Percentiles rank a stretch among this genome's conserved stretches.
Evolutionary conservation across 2,888 invertebrate species (phyloP).

Genomic region (Dinocampus coccinellae): DNA sequence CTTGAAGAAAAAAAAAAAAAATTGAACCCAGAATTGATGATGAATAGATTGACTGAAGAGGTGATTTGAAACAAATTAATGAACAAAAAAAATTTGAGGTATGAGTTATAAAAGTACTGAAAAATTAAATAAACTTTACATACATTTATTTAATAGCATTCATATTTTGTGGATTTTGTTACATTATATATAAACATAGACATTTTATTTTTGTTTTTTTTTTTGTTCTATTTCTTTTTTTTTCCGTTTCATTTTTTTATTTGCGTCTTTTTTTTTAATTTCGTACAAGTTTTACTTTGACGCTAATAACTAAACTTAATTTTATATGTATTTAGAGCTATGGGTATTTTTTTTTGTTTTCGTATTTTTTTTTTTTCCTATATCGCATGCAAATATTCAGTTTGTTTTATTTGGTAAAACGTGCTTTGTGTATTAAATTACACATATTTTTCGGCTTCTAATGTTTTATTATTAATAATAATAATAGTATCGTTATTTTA

Average conservation of each 20-base stretch:
- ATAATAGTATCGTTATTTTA: no score
- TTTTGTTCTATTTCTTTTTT: constrained; percentile 30
- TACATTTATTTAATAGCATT: constrained; percentile 57
- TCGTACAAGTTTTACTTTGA: no score
- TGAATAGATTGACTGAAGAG: no score
- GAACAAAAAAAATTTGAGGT: no score
- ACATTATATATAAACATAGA: constrained; percentile 63
- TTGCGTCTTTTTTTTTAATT: no score
- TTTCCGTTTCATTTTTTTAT: no score
- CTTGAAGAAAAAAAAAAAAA: no score
- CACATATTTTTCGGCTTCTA: constrained; percentile 42
- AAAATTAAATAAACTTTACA: constrained; percentile 2
- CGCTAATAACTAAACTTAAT: constrained; percentile 53
- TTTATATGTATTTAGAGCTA: constrained; percentile 42
- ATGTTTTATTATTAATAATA: constrained; percentile 23
- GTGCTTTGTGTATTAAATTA: constrained; percentile 49
- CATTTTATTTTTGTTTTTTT: constrained; percentile 49
- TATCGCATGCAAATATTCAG: constrained; percentile 58
- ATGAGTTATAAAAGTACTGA: no score
- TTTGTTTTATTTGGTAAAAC: constrained; percentile 57
- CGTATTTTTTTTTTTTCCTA: no score
- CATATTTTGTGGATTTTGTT: constrained; percentile 58
- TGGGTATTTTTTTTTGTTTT: constrained; percentile 40
- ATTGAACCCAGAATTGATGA: no score
- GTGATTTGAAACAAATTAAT: no score